Evolutionary conservation across 2,797 vertebrate genomes (phyloP).

Genomic region (Alcedo atthis): DNA sequence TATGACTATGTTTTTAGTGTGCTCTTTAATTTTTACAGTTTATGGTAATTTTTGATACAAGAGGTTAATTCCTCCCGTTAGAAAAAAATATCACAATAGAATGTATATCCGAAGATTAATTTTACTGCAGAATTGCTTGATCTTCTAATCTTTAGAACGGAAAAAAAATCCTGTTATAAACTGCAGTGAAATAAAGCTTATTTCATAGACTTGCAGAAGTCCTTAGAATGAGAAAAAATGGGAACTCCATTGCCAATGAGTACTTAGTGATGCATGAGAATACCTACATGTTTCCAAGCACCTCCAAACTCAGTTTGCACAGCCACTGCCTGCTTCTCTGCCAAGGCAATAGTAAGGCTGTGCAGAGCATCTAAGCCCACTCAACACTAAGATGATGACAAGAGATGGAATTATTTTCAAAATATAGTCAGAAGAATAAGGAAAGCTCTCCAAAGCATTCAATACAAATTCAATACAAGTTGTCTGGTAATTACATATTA

Average conservation of each 20-base stretch:
- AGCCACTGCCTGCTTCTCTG: not conserved
- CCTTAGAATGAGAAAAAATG: not conserved
- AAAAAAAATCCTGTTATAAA: not conserved
- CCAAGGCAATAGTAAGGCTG: not conserved
- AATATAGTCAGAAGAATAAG: not conserved
- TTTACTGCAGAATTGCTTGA: not conserved
- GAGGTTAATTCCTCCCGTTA: slow-evolving; percentile 54
- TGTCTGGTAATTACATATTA: not conserved
- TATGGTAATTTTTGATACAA: not conserved
- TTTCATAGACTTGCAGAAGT: not conserved
- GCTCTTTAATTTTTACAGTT: slow-evolving; percentile 45
- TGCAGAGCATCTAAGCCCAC: not conserved
- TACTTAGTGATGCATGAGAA: not conserved
- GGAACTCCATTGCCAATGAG: not conserved
- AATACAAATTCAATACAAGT: not conserved
- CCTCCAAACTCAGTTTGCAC: not conserved
- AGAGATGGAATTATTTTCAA: not conserved
- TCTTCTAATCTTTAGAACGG: not conserved
- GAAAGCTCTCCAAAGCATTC: not conserved
- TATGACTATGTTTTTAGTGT: slow-evolving; percentile 7
- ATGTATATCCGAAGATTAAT: not conserved
- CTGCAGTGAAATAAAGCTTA: not conserved
- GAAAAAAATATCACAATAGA: slow-evolving; percentile 8
- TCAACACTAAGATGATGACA: not conserved
- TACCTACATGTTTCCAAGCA: not conserved